Base-by-base conservation (phyloP, 2,113 vertebrate genomes). In the Callipepla squamata region DNA sequence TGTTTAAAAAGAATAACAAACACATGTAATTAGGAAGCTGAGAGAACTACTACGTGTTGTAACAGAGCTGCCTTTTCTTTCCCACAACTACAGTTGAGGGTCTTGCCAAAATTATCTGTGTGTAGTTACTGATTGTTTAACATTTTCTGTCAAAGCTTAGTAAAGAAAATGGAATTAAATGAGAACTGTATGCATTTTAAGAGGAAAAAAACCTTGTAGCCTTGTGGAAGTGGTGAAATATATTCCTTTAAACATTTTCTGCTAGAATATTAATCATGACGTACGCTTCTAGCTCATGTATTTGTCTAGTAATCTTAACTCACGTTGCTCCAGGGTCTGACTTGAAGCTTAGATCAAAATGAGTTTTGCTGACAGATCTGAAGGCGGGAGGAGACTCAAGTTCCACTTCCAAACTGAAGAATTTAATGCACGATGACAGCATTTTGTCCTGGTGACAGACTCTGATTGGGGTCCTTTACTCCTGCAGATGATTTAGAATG, bases 1-100 rank as follows among this genome's bases (percentile, higher is more conserved):
- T 65, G 57, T 44, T 65, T 92, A 65, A 78, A 87, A 85, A 74
- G 82, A 91, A 48, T 42, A 80, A 91, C 72, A 91, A 74, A 65
- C 73, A 28, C 0, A 1, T 85, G 51, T 90, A 94, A 94, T 94
- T 91, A 88, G 80, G 61, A 92, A 94, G 85, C 11, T 2, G 51
- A 82, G 51, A 91, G 89, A 85, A 44, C 72, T 73, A 70, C 59
- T 89, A 1, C 61, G 0, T 85, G 22, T 80, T 80, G 44, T 40
- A 40, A 40, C 40, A 40, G 40, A 40, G 40, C 40, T 40, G 40
- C 40, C 40, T 40, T 40, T 40, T 40, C 40, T 40, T 40, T 40
- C 40, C 40, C 40, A 40, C 40, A 85, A 5, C 72, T 61, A 20
- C 12, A 42, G 6, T 68, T 51, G 57, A 83, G 26, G 14, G 23